Evolutionary conservation across 1,140 invertebrate genomes (phyloP).

Genomic region (Hydropsyche tenuis): DNA sequence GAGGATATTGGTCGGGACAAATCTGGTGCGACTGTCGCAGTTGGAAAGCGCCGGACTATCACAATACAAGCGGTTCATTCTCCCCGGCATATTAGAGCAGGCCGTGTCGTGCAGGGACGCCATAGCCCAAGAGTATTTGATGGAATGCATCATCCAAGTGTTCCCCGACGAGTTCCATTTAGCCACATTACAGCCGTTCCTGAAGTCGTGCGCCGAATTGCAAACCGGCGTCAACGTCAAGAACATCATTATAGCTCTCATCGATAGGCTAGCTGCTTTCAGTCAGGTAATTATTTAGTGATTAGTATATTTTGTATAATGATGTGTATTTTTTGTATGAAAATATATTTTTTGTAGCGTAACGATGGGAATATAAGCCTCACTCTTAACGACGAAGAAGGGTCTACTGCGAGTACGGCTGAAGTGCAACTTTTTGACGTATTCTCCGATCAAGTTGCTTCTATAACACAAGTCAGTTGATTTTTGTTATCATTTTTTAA

Average conservation of each 20-base stretch:
- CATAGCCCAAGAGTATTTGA: slow-evolving; percentile 99
- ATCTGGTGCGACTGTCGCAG: slow-evolving; percentile 95
- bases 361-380: slow-evolving; percentile 60
- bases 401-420: slow-evolving; percentile 73
- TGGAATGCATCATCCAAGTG: slow-evolving; percentile 99
- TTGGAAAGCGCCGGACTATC: slow-evolving; percentile 94
- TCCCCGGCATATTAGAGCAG: slow-evolving; percentile 94
- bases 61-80: slow-evolving; percentile 87
- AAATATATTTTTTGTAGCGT: slow-evolving; percentile 57
- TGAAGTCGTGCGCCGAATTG: slow-evolving; percentile 96
- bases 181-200: slow-evolving; percentile 91
- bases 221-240: slow-evolving; percentile 97
- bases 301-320: slow-evolving; percentile 7
- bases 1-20: slow-evolving; percentile 93
- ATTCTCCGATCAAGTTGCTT: slow-evolving; percentile 96
- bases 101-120: slow-evolving; percentile 97
- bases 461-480: slow-evolving; percentile 83
- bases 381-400: slow-evolving; percentile 64
- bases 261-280: slow-evolving; percentile 88
- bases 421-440: slow-evolving; percentile 97
- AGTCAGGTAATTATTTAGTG: slow-evolving; percentile 66
- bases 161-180: slow-evolving; percentile 99
- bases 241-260: slow-evolving; percentile 96
- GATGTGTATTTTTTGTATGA: no score
- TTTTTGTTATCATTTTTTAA: not conserved